phyloP scores from a whole-genome alignment of 1,140 invertebrate species.

The Bombus vancouverensis region DNA sequence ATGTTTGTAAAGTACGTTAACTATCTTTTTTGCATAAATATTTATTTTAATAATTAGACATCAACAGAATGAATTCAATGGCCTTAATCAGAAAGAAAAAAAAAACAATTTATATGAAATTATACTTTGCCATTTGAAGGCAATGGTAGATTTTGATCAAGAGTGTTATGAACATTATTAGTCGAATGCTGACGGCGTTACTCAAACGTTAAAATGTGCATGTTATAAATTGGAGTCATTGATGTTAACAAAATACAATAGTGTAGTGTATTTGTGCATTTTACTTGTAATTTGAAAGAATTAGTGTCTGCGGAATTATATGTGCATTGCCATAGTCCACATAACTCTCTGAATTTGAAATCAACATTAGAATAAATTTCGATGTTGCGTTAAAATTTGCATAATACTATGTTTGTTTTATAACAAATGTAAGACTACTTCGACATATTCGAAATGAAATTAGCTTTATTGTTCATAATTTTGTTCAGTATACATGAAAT shows the following conservation, averaged over 20 bases:
- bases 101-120: slow-evolving; percentile 56
- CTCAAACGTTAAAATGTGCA: slow-evolving; percentile 53
- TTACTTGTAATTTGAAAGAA: slow-evolving; percentile 57
- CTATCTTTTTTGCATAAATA: slow-evolving; percentile 61
- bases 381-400: slow-evolving; percentile 16
- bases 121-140: slow-evolving; percentile 52
- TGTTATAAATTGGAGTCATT: slow-evolving; percentile 65
- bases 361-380: slow-evolving; percentile 12
- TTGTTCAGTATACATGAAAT: not conserved
- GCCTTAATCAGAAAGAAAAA: slow-evolving; percentile 59
- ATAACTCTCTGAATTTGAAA: slow-evolving; percentile 39
- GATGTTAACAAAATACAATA: slow-evolving; percentile 63
- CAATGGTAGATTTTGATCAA: slow-evolving; percentile 43
- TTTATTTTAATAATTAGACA: slow-evolving; percentile 63
- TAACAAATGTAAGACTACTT: not conserved
- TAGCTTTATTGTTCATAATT: not conserved
- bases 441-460: not conserved
- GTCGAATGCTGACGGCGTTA: slow-evolving; percentile 38
- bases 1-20: slow-evolving; percentile 54
- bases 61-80: slow-evolving; percentile 57
- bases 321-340: slow-evolving; percentile 44
- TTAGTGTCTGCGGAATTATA: slow-evolving; percentile 45
- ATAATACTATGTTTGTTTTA: slow-evolving; percentile 24
- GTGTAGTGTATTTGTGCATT: slow-evolving; percentile 59
- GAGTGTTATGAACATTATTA: slow-evolving; percentile 48